Evolutionary conservation across 2,113 vertebrate species (phyloP).

Genomic region (Brachyhypopomus gauderio): DNA sequence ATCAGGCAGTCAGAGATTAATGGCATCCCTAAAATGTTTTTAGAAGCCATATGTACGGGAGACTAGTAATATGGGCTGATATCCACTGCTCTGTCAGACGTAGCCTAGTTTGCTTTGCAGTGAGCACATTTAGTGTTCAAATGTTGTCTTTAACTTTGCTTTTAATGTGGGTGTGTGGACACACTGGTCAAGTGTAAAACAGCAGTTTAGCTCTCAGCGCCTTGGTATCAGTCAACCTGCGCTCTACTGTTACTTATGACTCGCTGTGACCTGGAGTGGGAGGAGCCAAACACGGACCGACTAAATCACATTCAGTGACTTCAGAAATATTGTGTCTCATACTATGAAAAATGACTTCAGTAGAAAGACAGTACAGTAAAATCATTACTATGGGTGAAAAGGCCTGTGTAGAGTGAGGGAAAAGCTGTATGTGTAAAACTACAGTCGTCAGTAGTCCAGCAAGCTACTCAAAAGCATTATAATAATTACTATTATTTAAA

Average conservation of each 20-base stretch:
- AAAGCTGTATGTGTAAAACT: constrained; percentile 6
- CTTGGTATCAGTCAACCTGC: too few relatives aligned
- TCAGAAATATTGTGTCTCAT: neutral
- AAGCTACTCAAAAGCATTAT: constrained; percentile 39
- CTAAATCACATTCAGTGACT: neutral
- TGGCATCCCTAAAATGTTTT: too few relatives aligned
- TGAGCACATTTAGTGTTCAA: too few relatives aligned
- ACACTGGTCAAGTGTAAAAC: neutral
- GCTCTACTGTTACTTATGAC: neutral
- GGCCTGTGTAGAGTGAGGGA: too few relatives aligned
- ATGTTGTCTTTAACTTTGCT: too few relatives aligned
- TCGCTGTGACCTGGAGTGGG: neutral
- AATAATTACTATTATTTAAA: constrained; percentile 40
- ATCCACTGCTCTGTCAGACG: neutral
- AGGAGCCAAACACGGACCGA: neutral
- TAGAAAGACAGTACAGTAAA: too few relatives aligned
- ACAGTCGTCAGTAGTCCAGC: constrained; percentile 35
- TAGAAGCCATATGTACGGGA: too few relatives aligned
- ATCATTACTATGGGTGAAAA: too few relatives aligned
- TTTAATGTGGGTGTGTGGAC: neutral
- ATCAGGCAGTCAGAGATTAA: neutral
- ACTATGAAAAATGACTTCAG: too few relatives aligned
- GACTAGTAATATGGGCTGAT: too few relatives aligned
- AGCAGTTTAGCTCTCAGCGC: too few relatives aligned
- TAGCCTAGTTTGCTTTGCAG: neutral